These are phyloP conservation scores for Pipra filicauda DNA, from an alignment of 2,113 vertebrate species.

Conservation along the genomic window DNA sequence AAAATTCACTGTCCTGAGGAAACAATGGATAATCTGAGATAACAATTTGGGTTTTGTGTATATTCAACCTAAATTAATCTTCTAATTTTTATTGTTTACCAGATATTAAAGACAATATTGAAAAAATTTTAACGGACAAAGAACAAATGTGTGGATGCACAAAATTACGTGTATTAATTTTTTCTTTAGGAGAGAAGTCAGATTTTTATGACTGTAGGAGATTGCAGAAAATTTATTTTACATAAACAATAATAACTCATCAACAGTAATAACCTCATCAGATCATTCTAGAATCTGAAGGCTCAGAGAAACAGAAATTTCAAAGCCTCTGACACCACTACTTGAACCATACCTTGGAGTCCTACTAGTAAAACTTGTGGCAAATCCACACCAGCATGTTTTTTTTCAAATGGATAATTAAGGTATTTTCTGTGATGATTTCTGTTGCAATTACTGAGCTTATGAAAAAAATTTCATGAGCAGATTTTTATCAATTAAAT, in stretches of 20 bases:
- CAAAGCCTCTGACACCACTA: background rate
- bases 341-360: background rate
- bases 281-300: background rate
- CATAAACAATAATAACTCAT: background rate
- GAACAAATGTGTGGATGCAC: background rate
- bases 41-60: background rate
- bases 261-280: background rate
- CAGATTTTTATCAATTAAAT: background rate
- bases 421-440: background rate
- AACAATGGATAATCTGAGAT: background rate
- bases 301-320: background rate
- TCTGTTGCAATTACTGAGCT: background rate
- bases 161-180: background rate
- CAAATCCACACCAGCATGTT: background rate
- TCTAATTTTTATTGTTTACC: background rate
- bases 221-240: background rate
- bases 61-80: background rate
- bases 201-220: background rate
- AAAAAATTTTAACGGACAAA: background rate
- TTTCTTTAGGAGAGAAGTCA: background rate
- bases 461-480: background rate
- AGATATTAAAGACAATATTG: background rate
- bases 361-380: background rate
- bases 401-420: background rate
- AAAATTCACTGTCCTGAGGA: background rate